A percentile compares a stretch with the other conserved stretches of the same genome.
Conservation (phyloP, 2,888 invertebrate genomes). For the Emesis russula region DNA sequence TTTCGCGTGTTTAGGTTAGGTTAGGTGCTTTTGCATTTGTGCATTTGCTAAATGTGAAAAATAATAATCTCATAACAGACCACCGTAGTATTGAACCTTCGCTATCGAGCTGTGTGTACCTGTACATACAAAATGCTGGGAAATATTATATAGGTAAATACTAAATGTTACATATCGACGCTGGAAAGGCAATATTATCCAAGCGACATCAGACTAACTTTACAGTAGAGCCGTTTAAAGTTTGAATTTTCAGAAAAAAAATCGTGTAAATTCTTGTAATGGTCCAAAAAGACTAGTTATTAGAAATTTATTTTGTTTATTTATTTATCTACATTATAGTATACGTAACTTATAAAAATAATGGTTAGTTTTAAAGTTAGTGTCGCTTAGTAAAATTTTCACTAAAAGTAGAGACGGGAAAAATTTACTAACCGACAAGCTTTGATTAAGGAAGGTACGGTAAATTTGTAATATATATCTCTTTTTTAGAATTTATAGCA, state of each 20-base stretch:
- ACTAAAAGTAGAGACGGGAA: neutral
- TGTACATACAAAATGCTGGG: too few relatives aligned
- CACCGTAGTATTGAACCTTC: too few relatives aligned
- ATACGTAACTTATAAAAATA: neutral
- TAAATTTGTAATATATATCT: too few relatives aligned
- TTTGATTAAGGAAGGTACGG: too few relatives aligned
- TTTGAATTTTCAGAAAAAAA: neutral
- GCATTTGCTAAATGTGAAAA: too few relatives aligned
- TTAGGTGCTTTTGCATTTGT: too few relatives aligned
- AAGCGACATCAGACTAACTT: neutral
- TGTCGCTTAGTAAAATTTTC: slow-evolving; percentile 1
- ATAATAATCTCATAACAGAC: too few relatives aligned
- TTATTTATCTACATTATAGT: neutral
- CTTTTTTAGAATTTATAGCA: too few relatives aligned
- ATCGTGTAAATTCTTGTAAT: neutral
- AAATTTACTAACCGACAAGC: neutral
- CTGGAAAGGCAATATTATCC: neutral
- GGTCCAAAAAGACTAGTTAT: neutral
- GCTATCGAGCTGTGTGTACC: too few relatives aligned
- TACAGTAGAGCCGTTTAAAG: neutral
- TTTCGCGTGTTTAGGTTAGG: too few relatives aligned
- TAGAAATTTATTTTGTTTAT: neutral
- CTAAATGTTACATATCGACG: too few relatives aligned
- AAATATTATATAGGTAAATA: too few relatives aligned
- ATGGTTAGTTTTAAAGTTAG: neutral